Base-by-base conservation (phyloP, 1,140 invertebrate species). In the Ceratina japonica region DNA sequence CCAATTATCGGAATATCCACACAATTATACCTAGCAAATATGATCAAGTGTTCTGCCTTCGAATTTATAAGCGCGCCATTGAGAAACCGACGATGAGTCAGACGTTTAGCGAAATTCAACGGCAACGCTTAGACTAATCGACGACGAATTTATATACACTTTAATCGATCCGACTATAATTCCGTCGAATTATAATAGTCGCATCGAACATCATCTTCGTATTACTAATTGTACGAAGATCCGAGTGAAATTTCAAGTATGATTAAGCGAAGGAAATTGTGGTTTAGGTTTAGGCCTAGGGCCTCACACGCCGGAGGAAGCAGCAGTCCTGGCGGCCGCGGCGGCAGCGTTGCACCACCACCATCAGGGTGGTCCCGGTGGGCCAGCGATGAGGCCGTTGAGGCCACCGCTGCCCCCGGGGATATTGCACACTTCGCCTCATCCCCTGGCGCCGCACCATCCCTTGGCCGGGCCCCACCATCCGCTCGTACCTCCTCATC, bases 311-410 rank as follows among this genome's bases (percentile, higher is more conserved):
- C 89, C 92, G 0, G 92, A 92, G 70, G 92, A 92, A 78, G 96
- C 96, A 58, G 96, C 97, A 89, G 95, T 97, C 58, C 93, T 97
- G 82, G 91, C 95, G 79, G 94, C 94, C 54, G 95, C 95, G 75
- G 95, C 95, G 87, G 95, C 96, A 85, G 95, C 96, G 70, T 94
- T 95, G 72, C 95, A 95, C 91, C 95, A 95, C 88, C 94, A 96
- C 86, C 96, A 96, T 65, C 91, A 92, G 74, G 91, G 90, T 72
- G 89, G 86, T 15, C 87, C 88, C 61, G 93, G 91, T 49, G 93
- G 92, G 91, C 96, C 95, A 80, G 94, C 94, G 76, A 95, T 95
- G 94, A 93, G 96, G 90, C 96, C 96, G 24, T 92, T 96, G 71
- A 94, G 96, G 89, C 95, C 95, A 24, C 95, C 96, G 24, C 93